Evolutionary conservation across 2,113 vertebrate genomes (phyloP).

Genomic region (Sylvia atricapilla): DNA sequence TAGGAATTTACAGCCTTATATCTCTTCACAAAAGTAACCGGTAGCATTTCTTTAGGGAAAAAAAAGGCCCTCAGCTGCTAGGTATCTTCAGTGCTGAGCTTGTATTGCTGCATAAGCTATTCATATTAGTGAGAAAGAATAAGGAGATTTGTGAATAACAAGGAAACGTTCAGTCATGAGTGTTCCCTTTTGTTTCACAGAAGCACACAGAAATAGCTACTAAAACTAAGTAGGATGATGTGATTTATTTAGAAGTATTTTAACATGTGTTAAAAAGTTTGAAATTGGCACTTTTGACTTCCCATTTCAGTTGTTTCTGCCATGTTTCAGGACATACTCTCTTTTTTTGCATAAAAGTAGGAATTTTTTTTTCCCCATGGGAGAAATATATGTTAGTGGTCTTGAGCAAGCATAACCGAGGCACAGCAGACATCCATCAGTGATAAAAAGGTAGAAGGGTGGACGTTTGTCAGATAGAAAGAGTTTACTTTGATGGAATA

Average conservation of each 20-base stretch:
- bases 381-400: neutral
- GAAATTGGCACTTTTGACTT: neutral
- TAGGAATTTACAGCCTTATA: constrained; percentile 75
- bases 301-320: neutral
- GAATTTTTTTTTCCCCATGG: rapidly evolving
- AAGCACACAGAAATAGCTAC: neutral
- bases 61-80: neutral
- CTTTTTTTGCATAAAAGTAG: neutral
- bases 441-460: neutral
- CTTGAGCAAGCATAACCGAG: neutral
- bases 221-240: neutral
- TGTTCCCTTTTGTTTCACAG: neutral
- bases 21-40: constrained; percentile 38
- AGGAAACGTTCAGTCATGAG: neutral
- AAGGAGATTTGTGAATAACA: neutral
- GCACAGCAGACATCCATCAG: neutral
- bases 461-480: neutral
- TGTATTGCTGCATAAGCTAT: neutral
- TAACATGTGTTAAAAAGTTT: neutral
- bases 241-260: neutral
- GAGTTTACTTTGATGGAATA: neutral
- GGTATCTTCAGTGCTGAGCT: neutral
- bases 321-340: neutral
- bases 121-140: neutral
- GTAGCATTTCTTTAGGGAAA: constrained; percentile 19